Evolutionary conservation across 2,797 vertebrate genomes (phyloP).

Genomic region (Takifugu ocellatus): DNA sequence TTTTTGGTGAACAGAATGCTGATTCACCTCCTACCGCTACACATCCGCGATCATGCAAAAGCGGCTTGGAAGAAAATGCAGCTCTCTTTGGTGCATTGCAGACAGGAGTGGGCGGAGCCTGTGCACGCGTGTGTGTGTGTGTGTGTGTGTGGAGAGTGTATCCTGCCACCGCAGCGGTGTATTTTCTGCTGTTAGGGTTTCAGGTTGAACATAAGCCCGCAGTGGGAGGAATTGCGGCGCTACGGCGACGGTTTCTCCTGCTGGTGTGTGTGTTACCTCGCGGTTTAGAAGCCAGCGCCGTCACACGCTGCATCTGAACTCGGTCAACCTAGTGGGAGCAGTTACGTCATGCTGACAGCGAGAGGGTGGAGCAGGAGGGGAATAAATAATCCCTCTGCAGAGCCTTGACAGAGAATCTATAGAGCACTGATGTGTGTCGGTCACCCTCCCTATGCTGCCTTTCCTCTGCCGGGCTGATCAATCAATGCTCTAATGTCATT

Average conservation of each 20-base stretch:
- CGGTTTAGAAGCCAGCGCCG: background rate
- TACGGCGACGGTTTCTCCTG: too few species aligned
- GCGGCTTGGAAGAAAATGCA: slow-evolving; percentile 49
- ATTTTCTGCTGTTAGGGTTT: slow-evolving; percentile 32
- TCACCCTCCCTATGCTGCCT: slow-evolving; percentile 25
- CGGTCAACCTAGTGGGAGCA: slow-evolving; percentile 25
- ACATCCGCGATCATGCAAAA: slow-evolving; percentile 25
- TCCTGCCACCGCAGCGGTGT: slow-evolving; percentile 14
- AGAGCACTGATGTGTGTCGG: slow-evolving; percentile 53
- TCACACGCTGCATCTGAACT: slow-evolving; percentile 16
- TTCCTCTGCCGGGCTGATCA: too few species aligned
- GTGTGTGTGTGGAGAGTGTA: slow-evolving; percentile 19
- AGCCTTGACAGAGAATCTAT: slow-evolving; percentile 53
- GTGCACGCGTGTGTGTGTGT: slow-evolving; percentile 25
- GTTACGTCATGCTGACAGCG: slow-evolving; percentile 47
- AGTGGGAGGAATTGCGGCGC: too few species aligned
- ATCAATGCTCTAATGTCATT: background rate
- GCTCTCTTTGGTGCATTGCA: slow-evolving; percentile 77
- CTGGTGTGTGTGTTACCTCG: slow-evolving; percentile 5
- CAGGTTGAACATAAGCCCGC: too few species aligned
- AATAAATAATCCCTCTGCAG: slow-evolving; percentile 42
- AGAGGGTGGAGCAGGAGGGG: slow-evolving; percentile 22
- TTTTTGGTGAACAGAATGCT: slow-evolving; percentile 21
- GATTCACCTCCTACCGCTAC: slow-evolving; percentile 13
- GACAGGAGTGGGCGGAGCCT: slow-evolving; percentile 57